Percentiles rank a stretch among this genome's conserved stretches.
phyloP scores from a whole-genome alignment of 2,888 invertebrate genomes.

The Psococerastis gibbosa region DNA sequence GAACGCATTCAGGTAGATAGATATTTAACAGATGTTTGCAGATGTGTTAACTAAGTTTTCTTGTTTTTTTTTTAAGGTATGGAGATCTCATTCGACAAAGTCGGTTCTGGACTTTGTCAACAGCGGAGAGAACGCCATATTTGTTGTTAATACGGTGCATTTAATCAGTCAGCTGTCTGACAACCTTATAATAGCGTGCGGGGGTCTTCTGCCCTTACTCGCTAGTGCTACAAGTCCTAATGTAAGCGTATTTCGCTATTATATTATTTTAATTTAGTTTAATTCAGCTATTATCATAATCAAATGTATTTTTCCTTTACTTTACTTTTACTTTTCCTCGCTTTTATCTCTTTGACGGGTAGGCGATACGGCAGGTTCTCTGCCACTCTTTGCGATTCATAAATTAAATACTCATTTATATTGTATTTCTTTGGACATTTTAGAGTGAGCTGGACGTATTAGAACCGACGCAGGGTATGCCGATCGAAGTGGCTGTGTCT shows the following conservation, averaged over 20 bases:
- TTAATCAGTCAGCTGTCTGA: constrained; percentile 97
- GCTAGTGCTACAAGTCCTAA: constrained; percentile 98
- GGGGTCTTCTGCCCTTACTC: constrained; percentile 84
- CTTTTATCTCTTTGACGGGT: constrained; percentile 5
- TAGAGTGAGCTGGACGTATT: constrained; percentile 96
- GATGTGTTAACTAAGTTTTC: too few relatives aligned
- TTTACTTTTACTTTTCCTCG: constrained; percentile 6
- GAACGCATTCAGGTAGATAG: too few relatives aligned
- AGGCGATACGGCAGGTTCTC: constrained; percentile 14
- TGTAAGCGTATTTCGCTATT: constrained; percentile 37
- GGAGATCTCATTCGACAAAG: constrained; percentile 74
- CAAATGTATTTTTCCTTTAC: constrained; percentile 7
- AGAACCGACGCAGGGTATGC: constrained; percentile 97
- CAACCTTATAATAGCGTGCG: constrained; percentile 96
- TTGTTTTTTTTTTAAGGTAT: neutral
- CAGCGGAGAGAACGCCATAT: constrained; percentile 94
- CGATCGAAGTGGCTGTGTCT: constrained; percentile 92
- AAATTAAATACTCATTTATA: neutral
- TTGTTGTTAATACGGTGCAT: constrained; percentile 98
- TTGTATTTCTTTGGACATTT: constrained; percentile 19
- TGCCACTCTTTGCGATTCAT: neutral
- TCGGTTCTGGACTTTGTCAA: constrained; percentile 96
- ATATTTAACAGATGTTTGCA: too few relatives aligned
- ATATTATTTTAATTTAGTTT: constrained; percentile 1
- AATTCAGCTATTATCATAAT: constrained; percentile 4